These are phyloP conservation scores for Pammene aurita DNA, from an alignment of 2,888 invertebrate genomes.

Conservation along the genomic window DNA sequence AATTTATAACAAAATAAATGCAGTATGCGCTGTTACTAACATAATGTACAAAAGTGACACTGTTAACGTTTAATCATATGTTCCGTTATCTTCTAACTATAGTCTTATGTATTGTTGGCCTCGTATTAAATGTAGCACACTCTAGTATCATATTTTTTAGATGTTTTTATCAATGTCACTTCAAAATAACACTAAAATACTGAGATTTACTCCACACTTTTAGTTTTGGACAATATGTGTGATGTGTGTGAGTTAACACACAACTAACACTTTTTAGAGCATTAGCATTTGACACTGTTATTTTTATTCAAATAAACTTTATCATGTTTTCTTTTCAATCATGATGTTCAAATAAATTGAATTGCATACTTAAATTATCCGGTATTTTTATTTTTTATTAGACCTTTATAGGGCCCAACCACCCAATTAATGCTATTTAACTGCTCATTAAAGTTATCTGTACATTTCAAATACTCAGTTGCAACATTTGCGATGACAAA, in stretches of 20 bases:
- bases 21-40: constrained; percentile 33
- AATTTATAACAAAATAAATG: constrained; percentile 35
- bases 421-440: constrained; percentile 11
- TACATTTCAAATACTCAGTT: constrained; percentile 13
- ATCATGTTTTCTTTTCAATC: constrained; percentile 77
- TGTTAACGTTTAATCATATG: constrained; percentile 29
- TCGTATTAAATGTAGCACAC: constrained; percentile 28
- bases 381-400: constrained; percentile 47
- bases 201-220: constrained; percentile 23
- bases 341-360: constrained; percentile 80
- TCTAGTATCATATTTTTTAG: constrained; percentile 29
- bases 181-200: constrained; percentile 14
- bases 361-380: constrained; percentile 59
- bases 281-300: constrained; percentile 56
- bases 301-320: constrained; percentile 75
- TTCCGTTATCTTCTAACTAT: constrained; percentile 26
- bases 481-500: constrained; percentile 15
- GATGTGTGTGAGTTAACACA: constrained; percentile 32
- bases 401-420: neutral
- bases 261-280: constrained; percentile 47
- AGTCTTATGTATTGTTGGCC: constrained; percentile 25
- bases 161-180: constrained; percentile 30
- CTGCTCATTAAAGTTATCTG: constrained; percentile 21
- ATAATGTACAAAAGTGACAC: constrained; percentile 39
- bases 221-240: constrained; percentile 28